Evolutionary conservation across 2,797 vertebrate species (phyloP).

Genomic region (Picus viridis): DNA sequence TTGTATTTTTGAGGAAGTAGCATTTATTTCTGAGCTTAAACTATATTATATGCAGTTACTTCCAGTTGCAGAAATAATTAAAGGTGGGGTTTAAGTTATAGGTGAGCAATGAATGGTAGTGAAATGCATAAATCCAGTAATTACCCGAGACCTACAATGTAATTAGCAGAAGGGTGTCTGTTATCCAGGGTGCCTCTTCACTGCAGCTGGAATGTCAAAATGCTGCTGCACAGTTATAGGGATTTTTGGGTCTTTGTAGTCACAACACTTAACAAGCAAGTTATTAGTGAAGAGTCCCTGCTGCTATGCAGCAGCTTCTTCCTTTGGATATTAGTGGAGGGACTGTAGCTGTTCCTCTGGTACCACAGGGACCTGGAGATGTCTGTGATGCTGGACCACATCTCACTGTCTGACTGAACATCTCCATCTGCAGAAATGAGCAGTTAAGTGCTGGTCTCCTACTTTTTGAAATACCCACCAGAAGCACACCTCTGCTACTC

Average conservation of each 20-base stretch:
- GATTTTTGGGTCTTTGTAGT: too few species aligned
- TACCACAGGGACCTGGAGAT: too few species aligned
- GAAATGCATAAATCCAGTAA: neutral
- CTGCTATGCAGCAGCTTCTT: neutral
- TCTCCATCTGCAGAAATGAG: neutral
- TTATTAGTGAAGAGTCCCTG: too few species aligned
- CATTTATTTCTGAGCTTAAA: neutral
- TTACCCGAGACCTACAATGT: neutral
- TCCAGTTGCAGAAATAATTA: neutral
- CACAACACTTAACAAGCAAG: too few species aligned
- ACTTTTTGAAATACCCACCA: fast-evolving
- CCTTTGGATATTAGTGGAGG: neutral
- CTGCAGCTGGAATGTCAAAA: too few species aligned
- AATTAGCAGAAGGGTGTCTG: neutral
- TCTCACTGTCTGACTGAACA: too few species aligned
- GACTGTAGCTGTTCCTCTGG: neutral
- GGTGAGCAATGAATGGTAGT: neutral
- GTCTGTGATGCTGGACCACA: neutral
- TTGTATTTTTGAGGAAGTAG: neutral
- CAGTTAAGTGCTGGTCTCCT: neutral
- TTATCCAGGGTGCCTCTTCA: too few species aligned
- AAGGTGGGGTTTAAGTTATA: neutral
- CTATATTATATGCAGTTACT: neutral
- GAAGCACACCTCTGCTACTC: neutral
- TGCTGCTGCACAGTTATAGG: too few species aligned